Base-by-base conservation (phyloP, 2,113 vertebrate species). In the Catharus fuscescens region DNA sequence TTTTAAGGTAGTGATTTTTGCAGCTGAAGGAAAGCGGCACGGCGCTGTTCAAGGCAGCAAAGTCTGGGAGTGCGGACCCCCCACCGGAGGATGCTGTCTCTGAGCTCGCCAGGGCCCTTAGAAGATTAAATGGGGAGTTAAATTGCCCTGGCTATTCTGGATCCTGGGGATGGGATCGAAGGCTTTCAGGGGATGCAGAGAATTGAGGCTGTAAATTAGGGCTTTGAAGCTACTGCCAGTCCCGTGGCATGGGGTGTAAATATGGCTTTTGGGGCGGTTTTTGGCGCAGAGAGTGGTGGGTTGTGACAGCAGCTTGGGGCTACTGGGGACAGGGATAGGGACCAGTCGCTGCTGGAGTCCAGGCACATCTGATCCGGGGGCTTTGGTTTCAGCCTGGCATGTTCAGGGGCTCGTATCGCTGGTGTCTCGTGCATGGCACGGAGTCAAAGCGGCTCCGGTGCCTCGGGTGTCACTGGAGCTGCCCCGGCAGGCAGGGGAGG, bases 121-220 rank as follows among this genome's bases (percentile, higher is more conserved):
- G 93, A 78, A 96, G 93, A 96, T 95, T 34, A 92, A 93, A 76
- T 10, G 11, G 23, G 64, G 86, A 73, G 82, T 89, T 93, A 83
- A 95, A 93, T 52, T 73, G 76, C 62, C 32, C 42, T 60, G 78
- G 42, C 56, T 66, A 65, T 70, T 74, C 18, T 65, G 56, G 65
- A 45, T 65, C 21, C 8, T 0, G 15, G 80, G 80, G 79, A 48
- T 79, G 84, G 82, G 54, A 85, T 71, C 1, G 50, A 60, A 73
- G 34, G 25, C 52, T 23, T 90, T 85, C 59, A 53, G 77, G 73
- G 73, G 62, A 66, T 3, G 10, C 1, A 5, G 48, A 65, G 73
- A 88, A 73, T 44, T 9, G 26, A 85, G 73, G 28, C 62, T 74
- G 56, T 88, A 90, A 93, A 91, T 94, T 59, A 74, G 79, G 44